These are phyloP conservation scores for Dryobotodes eremita DNA, from an alignment of 2,888 invertebrate genomes.

Conservation along the genomic window DNA sequence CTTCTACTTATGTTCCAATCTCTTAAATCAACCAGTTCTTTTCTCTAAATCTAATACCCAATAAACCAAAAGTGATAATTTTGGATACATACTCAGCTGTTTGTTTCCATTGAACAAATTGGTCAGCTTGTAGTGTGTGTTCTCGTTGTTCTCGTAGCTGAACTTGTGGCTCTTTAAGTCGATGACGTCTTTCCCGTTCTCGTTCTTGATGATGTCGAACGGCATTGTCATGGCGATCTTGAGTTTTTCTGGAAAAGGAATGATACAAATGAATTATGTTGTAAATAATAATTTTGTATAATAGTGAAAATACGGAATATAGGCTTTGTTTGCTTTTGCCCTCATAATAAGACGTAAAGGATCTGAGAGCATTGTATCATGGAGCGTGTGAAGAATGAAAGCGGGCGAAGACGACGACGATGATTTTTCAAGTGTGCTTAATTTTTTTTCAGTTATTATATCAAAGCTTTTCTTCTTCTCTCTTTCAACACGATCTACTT, in stretches of 20 bases:
- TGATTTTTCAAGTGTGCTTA: too few species aligned
- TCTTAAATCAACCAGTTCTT: too few species aligned
- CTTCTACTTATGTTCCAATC: too few species aligned
- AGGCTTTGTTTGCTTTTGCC: not conserved
- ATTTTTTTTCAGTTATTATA: too few species aligned
- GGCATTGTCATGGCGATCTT: slow-evolving; percentile 69
- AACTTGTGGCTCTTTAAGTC: slow-evolving; percentile 77
- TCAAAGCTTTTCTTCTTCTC: too few species aligned
- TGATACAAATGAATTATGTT: not conserved
- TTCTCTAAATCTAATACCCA: too few species aligned
- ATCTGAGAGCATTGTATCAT: too few species aligned
- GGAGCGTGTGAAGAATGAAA: too few species aligned
- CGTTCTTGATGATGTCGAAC: slow-evolving; percentile 74
- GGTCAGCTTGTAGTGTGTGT: slow-evolving; percentile 76
- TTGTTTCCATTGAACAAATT: slow-evolving; percentile 86
- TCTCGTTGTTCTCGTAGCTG: slow-evolving; percentile 78
- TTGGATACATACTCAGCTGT: slow-evolving; percentile 78
- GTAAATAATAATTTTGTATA: not conserved
- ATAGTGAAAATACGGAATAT: not conserved
- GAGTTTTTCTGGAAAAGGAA: slow-evolving; percentile 75
- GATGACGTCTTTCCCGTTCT: slow-evolving; percentile 76
- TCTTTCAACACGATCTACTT: too few species aligned
- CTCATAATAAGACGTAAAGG: too few species aligned
- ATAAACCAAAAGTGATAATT: slow-evolving; percentile 18
- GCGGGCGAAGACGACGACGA: too few species aligned